A percentile compares a stretch with the other conserved stretches of the same genome.
These are phyloP conservation scores for Rhadinocentrus ornatus DNA, from an alignment of 2,797 vertebrate species.

Conservation along the genomic window DNA sequence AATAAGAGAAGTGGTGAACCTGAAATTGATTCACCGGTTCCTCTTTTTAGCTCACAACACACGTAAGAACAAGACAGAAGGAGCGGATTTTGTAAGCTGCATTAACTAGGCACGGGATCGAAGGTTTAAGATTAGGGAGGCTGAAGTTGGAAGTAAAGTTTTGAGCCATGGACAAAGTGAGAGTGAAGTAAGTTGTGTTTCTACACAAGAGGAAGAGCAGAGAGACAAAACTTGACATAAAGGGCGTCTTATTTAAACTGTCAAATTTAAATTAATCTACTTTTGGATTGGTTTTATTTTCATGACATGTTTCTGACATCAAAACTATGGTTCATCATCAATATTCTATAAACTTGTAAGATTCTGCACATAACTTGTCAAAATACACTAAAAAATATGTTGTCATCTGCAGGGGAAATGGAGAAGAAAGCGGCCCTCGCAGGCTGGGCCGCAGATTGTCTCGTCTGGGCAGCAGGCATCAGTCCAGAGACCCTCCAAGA, in stretches of 20 bases:
- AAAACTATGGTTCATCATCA: background rate
- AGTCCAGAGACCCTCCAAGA: conserved; percentile 73
- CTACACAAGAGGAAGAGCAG: conserved; percentile 7
- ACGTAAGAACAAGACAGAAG: conserved; percentile 1
- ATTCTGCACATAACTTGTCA: background rate
- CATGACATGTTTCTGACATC: background rate
- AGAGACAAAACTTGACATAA: background rate
- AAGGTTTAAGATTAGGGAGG: background rate
- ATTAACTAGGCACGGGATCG: background rate
- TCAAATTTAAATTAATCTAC: background rate
- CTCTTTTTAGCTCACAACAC: conserved; percentile 17
- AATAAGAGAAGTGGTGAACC: background rate
- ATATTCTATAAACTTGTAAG: background rate
- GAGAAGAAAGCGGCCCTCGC: conserved; percentile 70
- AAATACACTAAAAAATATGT: background rate
- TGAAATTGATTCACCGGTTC: conserved; percentile 10
- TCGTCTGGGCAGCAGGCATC: conserved; percentile 75
- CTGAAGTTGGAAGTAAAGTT: background rate
- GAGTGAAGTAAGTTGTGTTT: conserved; percentile 11
- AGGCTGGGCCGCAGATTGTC: conserved; percentile 79
- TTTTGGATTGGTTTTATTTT: background rate
- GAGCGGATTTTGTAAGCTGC: background rate
- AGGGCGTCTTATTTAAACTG: background rate
- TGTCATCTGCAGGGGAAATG: conserved; percentile 61
- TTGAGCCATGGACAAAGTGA: background rate